A percentile compares a stretch with the other conserved stretches of the same genome.
phyloP scores from a whole-genome alignment of 1,140 invertebrate genomes.

The Sipha flava region DNA sequence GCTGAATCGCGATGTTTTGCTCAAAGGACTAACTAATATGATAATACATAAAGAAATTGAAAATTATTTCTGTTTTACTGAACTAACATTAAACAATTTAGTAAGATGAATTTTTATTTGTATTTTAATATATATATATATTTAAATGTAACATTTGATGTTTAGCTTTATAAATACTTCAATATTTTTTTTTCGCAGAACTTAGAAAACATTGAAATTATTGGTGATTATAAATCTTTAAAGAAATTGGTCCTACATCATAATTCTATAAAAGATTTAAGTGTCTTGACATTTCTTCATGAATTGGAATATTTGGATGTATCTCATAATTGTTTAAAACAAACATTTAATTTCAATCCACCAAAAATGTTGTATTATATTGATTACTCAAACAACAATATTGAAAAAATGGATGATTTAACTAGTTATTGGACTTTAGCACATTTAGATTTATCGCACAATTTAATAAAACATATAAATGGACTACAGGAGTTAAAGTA shows the following conservation, averaged over 20 bases:
- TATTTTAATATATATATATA: not conserved
- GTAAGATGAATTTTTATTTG: not conserved
- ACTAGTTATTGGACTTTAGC: not conserved
- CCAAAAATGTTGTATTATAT: not conserved
- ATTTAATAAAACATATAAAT: not conserved
- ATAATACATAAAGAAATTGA: not conserved
- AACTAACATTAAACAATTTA: not conserved
- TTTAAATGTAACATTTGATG: not conserved
- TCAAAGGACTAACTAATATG: not conserved
- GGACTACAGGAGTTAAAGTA: not conserved
- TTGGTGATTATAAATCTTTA: not conserved
- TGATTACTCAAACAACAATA: not conserved
- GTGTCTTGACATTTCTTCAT: not conserved
- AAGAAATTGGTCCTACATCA: not conserved
- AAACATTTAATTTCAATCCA: not conserved
- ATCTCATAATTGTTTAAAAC: not conserved
- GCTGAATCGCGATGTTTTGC: not conserved
- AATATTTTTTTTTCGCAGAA: not conserved
- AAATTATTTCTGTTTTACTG: not conserved
- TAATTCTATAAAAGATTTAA: not conserved
- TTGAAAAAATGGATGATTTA: not conserved
- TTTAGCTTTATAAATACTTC: not conserved
- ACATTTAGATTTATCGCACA: not conserved
- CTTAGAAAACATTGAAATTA: not conserved
- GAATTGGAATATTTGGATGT: constrained; percentile 1